Evolutionary conservation across 1,140 invertebrate genomes (phyloP), one percentile per base, ranked within the genome.

Genomic region (Chlorops oryzae): DNA sequence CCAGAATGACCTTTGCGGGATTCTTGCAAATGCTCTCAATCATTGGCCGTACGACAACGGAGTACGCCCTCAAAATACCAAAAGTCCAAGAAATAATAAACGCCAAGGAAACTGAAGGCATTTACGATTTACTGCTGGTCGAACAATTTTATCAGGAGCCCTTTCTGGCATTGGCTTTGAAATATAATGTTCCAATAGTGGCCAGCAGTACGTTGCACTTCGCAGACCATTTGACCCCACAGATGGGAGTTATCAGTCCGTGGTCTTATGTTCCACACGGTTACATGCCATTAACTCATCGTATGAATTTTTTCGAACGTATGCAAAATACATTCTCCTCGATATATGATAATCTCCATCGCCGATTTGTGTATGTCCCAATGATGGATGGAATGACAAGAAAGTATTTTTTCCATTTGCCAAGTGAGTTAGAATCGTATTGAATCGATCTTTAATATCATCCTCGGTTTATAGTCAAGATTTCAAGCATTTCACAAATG

Each of bases 401-500:
- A 27, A 56, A 61, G 35, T 65, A 72, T 48, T 75, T 73, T 46
- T 61, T 61, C n/a, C 47, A 62, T 21, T 62, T 60, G 2, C 24
- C 59, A 50, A 48, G 67, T 53, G 12, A 52, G 44, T 45, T 1
- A 38, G 20, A 38, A 38, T 3, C 15, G n/a, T 37, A 4, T 21
- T 5, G 7, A 24, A 24, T 44, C 18, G 15, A n/a, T 27, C 32
- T 47, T 15, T 35, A 15, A 35, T 41, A 2, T 41, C 39, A 5
- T 22, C 32, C 43, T 17, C 9, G 9, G 2, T 39, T 51, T 25
- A 3, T 25, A 56, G 54, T 48, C 35, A 15, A 39, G 13, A 44
- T 53, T 17, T 74, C 77, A 0, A 59, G 64, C 1, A 46, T 79
- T 7, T 59, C 68, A 1, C 73, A 78, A 50, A 54, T 82, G 24